Evolutionary conservation across 2,113 vertebrate genomes (phyloP), one percentile per base, ranked within the genome.

Genomic region (Lethenteron reissneri): DNA sequence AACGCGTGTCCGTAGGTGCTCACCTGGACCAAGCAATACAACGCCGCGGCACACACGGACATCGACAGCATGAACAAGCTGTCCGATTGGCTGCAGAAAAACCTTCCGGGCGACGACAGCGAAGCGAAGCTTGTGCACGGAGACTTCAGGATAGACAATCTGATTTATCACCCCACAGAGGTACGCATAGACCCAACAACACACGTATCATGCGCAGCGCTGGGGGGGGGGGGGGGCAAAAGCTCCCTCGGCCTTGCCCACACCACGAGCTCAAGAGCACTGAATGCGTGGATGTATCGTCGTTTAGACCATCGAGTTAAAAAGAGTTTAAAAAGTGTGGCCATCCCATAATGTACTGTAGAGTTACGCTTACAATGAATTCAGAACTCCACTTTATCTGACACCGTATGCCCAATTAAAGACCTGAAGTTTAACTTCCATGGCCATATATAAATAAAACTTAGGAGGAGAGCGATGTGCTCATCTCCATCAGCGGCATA

Each of bases 11-110:
- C 14, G 9, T 58, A 97, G 92, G 87, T 92, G 10, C 84, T 79
- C 15, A 90, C 84, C 15, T 97, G 92, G 92, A 87, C 82, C n/a
- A 86, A 81, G 73, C 90, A 97, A 71, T 97, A 95, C 76, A 79
- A 76, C 12, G 84, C 87, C 17, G 73, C 88, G 0, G 85, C 85
- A 70, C 84, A 88, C 75, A 80, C 74, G 74, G 80, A 85, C 72
- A 84, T 94, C 74, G 84, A 85, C 74, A 85, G 83, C 70, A 83
- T 97, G 87, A 81, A 80, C 12, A 73, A 84, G 58, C 81, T 97
- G 6, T 85, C 85, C 14, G 77, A 83, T 15, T 97, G 92, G 92
- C 75, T 97, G 64, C 80, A 78, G 76, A 80, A 77, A 60, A 91
- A 90, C 77, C 70, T 95, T 70, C 91, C 92, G 6, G 70, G 75